Conservation (phyloP, 2,797 vertebrate species). For the Anguilla anguilla region DNA sequence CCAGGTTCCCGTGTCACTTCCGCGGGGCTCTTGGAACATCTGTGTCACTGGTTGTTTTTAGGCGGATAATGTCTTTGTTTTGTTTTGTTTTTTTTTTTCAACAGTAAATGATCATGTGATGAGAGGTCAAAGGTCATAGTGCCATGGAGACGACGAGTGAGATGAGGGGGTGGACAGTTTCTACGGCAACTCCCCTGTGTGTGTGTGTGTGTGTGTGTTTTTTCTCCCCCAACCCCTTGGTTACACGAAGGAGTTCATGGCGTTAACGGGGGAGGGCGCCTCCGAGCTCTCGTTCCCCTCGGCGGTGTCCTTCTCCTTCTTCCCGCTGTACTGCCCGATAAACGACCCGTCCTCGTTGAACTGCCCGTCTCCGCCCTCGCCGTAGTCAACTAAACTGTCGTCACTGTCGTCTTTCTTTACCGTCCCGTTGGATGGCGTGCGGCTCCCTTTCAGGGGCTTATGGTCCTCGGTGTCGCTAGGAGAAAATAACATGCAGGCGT, state of each 20-base stretch:
- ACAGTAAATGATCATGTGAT: conserved; percentile 44
- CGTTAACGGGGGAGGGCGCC: conserved; percentile 96
- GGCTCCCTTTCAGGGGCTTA: conserved; percentile 95
- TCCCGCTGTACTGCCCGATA: conserved; percentile 97
- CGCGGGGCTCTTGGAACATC: conserved; percentile 38
- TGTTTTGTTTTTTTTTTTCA: conserved; percentile 12
- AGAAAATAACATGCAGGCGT: conserved; percentile 25
- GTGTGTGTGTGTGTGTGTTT: background rate
- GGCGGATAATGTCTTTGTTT: conserved; percentile 36
- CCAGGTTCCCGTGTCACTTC: conserved; percentile 61
- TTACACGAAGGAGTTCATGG: conserved; percentile 99
- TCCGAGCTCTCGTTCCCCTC: conserved; percentile 99
- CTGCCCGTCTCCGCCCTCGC: conserved; percentile 97
- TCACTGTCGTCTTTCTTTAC: conserved; percentile 96
- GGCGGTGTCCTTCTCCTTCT: conserved; percentile 95
- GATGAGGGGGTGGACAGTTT: conserved; percentile 43
- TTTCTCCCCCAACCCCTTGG: conserved; percentile 32
- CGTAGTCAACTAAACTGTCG: conserved; percentile 97
- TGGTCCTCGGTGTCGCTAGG: conserved; percentile 95
- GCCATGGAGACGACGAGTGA: conserved; percentile 50
- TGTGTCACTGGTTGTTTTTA: conserved; percentile 30
- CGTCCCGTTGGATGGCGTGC: conserved; percentile 95
- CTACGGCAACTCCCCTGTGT: conserved; percentile 23
- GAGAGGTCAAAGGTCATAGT: conserved; percentile 47
- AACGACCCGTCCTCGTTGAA: conserved; percentile 98